Conservation (phyloP, 1,140 invertebrate species). For the Zophobas morio region DNA sequence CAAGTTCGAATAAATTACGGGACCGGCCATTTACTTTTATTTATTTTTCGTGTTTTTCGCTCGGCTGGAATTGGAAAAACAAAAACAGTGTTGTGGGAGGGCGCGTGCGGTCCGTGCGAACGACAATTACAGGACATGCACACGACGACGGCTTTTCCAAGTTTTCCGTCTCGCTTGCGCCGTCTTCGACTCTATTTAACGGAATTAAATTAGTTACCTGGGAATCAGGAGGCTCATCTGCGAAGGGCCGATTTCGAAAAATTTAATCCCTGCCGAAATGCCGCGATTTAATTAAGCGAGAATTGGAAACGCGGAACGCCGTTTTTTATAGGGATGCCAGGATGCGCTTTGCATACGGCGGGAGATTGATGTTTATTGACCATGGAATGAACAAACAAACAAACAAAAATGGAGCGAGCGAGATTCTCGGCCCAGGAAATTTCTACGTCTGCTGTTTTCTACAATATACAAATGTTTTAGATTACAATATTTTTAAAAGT, state of each 20-base stretch:
- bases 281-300: slow-evolving; percentile 31
- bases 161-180: slow-evolving; percentile 14
- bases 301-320: slow-evolving; percentile 8
- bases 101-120: slow-evolving; percentile 30
- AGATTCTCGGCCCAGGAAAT: too few relatives aligned
- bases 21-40: slow-evolving; percentile 42
- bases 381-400: too few relatives aligned
- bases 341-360: too few relatives aligned
- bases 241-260: slow-evolving; percentile 25
- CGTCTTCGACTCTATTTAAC: slow-evolving; percentile 17
- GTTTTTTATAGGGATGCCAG: neutral
- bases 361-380: neutral
- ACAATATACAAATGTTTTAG: too few relatives aligned
- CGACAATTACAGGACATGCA: slow-evolving; percentile 32
- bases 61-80: slow-evolving; percentile 23
- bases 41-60: slow-evolving; percentile 43
- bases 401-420: too few relatives aligned
- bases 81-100: slow-evolving; percentile 29
- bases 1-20: slow-evolving; percentile 42
- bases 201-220: slow-evolving; percentile 34
- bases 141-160: neutral
- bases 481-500: too few relatives aligned
- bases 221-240: slow-evolving; percentile 31
- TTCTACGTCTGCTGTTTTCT: too few relatives aligned
- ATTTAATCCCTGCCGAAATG: slow-evolving; percentile 9